These are phyloP conservation scores for Meiosimyza platycephala DNA, from an alignment of 2,888 invertebrate genomes.

Conservation along the genomic window DNA sequence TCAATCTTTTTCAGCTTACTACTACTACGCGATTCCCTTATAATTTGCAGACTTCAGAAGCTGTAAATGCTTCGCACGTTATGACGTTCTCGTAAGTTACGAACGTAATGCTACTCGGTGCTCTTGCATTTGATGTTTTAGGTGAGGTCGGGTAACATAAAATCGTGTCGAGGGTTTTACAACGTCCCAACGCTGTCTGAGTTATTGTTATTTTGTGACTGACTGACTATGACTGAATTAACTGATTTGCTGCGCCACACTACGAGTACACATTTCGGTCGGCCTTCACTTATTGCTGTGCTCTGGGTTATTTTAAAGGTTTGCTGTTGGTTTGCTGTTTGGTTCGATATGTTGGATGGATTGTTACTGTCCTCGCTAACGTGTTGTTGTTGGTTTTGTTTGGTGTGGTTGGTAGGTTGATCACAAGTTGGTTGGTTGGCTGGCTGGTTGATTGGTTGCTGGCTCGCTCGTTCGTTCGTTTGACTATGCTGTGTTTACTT, in stretches of 20 bases:
- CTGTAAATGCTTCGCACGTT: too few relatives aligned
- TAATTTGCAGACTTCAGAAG: too few relatives aligned
- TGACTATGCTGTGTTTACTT: background rate
- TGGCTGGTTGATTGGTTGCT: conserved; percentile 7
- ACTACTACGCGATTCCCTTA: too few relatives aligned
- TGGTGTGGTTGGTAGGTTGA: conserved; percentile 29
- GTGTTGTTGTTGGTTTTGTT: conserved; percentile 17
- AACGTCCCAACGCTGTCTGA: background rate
- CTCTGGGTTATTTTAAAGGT: conserved; percentile 24
- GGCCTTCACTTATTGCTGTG: conserved; percentile 19
- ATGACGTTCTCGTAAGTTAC: too few relatives aligned
- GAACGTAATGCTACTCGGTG: too few relatives aligned
- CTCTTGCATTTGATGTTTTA: too few relatives aligned
- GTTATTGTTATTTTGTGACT: background rate
- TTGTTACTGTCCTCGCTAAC: background rate
- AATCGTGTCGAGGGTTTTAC: too few relatives aligned
- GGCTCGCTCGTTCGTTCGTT: conserved; percentile 26
- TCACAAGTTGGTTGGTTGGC: conserved; percentile 8
- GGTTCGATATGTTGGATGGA: conserved; percentile 36
- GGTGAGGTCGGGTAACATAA: too few relatives aligned
- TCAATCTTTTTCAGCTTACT: too few relatives aligned
- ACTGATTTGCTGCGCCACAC: background rate
- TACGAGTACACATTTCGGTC: background rate
- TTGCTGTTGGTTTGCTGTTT: conserved; percentile 32
- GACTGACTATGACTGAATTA: conserved; percentile 11